These are phyloP conservation scores for Drosophila leontia DNA, from an alignment of 1,140 invertebrate genomes.

Conservation along the genomic window DNA sequence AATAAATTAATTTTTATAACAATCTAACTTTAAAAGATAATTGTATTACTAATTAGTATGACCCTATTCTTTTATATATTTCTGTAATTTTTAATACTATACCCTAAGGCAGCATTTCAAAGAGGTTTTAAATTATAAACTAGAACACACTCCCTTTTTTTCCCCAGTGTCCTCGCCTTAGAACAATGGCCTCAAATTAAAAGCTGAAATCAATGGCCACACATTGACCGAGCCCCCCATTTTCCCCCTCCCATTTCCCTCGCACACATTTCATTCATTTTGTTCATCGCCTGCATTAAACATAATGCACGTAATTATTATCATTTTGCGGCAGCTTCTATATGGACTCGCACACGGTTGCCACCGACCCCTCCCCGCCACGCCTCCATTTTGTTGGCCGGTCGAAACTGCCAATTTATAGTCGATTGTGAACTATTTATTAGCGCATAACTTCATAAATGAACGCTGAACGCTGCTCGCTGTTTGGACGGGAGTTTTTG, in stretches of 20 bases:
- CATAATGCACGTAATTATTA: conserved; percentile 82
- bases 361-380: too few species aligned
- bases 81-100: too few species aligned
- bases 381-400: conserved; percentile 3
- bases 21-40: too few species aligned
- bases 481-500: conserved; percentile 16
- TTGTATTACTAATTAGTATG: too few species aligned
- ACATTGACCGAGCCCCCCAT: conserved; percentile 38
- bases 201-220: conserved; percentile 73
- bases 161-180: conserved; percentile 48
- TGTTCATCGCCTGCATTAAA: conserved; percentile 67
- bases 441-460: conserved; percentile 78
- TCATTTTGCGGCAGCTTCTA: conserved; percentile 71
- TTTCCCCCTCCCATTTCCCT: not conserved
- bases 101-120: not conserved
- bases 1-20: too few species aligned
- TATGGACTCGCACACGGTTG: conserved; percentile 25
- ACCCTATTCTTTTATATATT: too few species aligned
- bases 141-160: not conserved
- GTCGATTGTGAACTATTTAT: conserved; percentile 81
- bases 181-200: conserved; percentile 81
- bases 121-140: not conserved
- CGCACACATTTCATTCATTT: conserved; percentile 30
- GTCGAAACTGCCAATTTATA: conserved; percentile 73
- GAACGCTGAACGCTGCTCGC: conserved; percentile 35